Conservation (phyloP, 2,113 vertebrate genomes). For the Amia ocellicauda region DNA sequence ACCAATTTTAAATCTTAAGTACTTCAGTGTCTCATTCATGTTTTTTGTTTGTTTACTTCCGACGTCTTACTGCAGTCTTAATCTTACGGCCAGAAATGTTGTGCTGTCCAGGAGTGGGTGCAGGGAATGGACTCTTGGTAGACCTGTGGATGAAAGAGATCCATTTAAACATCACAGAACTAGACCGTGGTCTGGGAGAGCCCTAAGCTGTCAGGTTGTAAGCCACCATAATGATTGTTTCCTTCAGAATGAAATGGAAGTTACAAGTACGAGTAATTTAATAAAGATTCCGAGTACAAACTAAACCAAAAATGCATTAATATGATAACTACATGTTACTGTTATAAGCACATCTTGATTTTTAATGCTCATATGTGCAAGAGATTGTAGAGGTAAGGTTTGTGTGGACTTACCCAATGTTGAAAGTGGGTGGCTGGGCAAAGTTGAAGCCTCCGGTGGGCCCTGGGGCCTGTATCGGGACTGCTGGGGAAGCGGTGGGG, state of each 20-base stretch:
- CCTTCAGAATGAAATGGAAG: too few relatives aligned
- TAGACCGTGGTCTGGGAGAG: too few relatives aligned
- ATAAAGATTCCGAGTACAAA: too few relatives aligned
- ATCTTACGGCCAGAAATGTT: conserved; percentile 82
- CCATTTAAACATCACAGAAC: too few relatives aligned
- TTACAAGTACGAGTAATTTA: too few relatives aligned
- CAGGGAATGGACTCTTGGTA: conserved; percentile 39
- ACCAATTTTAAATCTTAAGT: conserved; percentile 41
- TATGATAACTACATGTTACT: too few relatives aligned
- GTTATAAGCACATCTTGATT: too few relatives aligned
- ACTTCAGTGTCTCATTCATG: conserved; percentile 45
- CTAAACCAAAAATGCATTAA: too few relatives aligned
- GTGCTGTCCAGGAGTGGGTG: conserved; percentile 58
- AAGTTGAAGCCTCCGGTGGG: conserved; percentile 72
- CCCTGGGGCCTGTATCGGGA: conserved; percentile 61
- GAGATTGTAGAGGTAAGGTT: not conserved
- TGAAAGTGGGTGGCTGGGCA: conserved; percentile 65
- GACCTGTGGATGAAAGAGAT: conserved; percentile 39
- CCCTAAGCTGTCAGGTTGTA: too few relatives aligned
- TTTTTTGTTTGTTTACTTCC: conserved; percentile 68
- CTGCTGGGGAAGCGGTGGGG: conserved; percentile 50
- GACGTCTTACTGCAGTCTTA: conserved; percentile 91
- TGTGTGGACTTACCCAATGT: conserved; percentile 73
- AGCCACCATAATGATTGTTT: too few relatives aligned
- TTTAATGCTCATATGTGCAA: too few relatives aligned